phyloP scores from a whole-genome alignment of 2,888 invertebrate species.

The Lycaena phlaeas region DNA sequence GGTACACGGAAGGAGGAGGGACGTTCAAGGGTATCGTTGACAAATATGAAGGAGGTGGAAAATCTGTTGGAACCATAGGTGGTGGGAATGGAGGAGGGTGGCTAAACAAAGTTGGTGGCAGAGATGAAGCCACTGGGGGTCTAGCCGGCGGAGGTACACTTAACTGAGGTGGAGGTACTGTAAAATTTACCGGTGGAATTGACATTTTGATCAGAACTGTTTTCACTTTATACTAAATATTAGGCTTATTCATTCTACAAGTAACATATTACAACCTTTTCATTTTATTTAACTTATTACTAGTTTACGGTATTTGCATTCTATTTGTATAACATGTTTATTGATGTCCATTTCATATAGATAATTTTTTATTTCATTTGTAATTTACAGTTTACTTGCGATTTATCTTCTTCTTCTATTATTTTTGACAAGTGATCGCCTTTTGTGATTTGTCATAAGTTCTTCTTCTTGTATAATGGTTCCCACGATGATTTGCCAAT shows the following conservation, averaged over 20 bases:
- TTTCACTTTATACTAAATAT: neutral
- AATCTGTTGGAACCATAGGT: slow-evolving; percentile 21
- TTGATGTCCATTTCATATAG: no score
- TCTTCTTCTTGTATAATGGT: no score
- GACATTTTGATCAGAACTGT: slow-evolving; percentile 33
- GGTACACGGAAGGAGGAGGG: slow-evolving; percentile 14
- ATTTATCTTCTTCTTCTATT: no score
- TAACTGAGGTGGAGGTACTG: slow-evolving; percentile 43
- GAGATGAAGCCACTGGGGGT: slow-evolving; percentile 17
- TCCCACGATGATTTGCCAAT: no score
- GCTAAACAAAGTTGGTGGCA: slow-evolving; percentile 27
- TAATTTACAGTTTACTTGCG: no score
- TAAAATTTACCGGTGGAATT: slow-evolving; percentile 41
- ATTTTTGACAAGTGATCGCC: no score
- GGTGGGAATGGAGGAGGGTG: slow-evolving; percentile 27
- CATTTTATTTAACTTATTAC: no score
- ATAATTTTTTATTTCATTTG: no score
- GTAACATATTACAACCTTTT: no score
- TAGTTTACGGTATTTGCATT: no score
- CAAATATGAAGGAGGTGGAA: slow-evolving; percentile 27
- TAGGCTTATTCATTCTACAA: neutral
- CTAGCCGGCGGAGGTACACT: slow-evolving; percentile 21
- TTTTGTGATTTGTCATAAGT: no score
- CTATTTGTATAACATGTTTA: no score
- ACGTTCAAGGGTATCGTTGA: slow-evolving; percentile 17